phyloP scores from a whole-genome alignment of 1,140 invertebrate genomes.

The Drosophila littoralis region DNA sequence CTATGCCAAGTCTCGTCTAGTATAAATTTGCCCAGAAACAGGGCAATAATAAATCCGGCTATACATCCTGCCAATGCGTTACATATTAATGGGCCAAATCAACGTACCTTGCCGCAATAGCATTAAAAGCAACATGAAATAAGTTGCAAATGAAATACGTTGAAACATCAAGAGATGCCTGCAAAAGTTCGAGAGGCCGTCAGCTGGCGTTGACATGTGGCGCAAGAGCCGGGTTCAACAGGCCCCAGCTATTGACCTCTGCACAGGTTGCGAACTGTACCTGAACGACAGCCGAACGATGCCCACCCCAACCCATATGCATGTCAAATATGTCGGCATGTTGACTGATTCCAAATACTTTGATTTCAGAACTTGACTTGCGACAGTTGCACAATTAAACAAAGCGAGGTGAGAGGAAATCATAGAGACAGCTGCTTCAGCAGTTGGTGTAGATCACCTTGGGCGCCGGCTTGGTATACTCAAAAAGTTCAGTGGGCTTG shows the following conservation, averaged over 20 bases:
- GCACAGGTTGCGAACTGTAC: slow-evolving; percentile 13
- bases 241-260: slow-evolving; percentile 40
- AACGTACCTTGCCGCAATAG: background rate
- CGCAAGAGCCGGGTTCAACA: slow-evolving; percentile 5
- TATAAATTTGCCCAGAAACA: too few relatives aligned
- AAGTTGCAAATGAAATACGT: slow-evolving; percentile 47
- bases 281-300: slow-evolving; percentile 3
- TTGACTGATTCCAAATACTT: slow-evolving; percentile 9
- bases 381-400: background rate
- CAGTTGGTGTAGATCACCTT: background rate
- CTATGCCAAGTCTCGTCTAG: too few relatives aligned
- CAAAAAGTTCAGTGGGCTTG: slow-evolving; percentile 2
- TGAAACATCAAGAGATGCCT: slow-evolving; percentile 21
- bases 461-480: background rate
- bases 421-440: background rate
- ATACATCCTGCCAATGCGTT: too few relatives aligned
- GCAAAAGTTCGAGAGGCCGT: slow-evolving; percentile 28
- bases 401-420: background rate
- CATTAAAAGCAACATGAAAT: background rate
- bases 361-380: slow-evolving; percentile 10
- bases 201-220: slow-evolving; percentile 34
- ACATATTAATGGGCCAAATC: background rate
- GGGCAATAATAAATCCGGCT: too few relatives aligned
- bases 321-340: slow-evolving; percentile 13
- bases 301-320: background rate